phyloP scores from a whole-genome alignment of 1,140 invertebrate genomes.

The Lethocerus indicus region DNA sequence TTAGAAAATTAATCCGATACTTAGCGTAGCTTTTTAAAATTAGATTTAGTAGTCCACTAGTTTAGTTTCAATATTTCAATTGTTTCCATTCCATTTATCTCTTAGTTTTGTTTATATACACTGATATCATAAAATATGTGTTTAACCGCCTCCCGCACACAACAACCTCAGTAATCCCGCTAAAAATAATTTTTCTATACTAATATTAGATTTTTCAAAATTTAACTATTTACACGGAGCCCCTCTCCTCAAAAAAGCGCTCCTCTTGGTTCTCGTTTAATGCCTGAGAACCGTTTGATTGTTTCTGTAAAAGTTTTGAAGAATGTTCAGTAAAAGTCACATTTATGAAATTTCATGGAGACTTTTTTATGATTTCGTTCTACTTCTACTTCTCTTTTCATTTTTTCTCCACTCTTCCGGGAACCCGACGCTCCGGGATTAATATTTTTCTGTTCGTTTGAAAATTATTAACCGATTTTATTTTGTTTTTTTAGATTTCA shows the following conservation, averaged over 20 bases:
- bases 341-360: conserved; percentile 42
- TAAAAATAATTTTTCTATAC: too few species aligned
- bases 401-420: background rate
- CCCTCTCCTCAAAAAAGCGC: too few species aligned
- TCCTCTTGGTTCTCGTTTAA: too few species aligned
- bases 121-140: too few species aligned
- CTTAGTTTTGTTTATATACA: too few species aligned
- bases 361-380: conserved; percentile 21
- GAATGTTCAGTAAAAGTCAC: background rate
- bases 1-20: background rate
- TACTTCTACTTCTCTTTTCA: conserved; percentile 9
- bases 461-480: conserved; percentile 23
- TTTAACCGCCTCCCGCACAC: too few species aligned
- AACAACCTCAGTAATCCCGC: too few species aligned
- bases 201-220: too few species aligned
- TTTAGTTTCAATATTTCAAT: background rate
- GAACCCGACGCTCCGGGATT: background rate
- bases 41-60: background rate
- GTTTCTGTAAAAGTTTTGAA: too few species aligned
- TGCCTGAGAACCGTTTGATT: too few species aligned
- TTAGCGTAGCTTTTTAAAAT: background rate
- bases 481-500: conserved; percentile 85
- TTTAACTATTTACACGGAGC: too few species aligned
- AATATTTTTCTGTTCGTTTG: conserved; percentile 6
- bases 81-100: too few species aligned